A percentile compares a stretch with the other conserved stretches of the same genome.
phyloP scores from a whole-genome alignment of 2,888 invertebrate species.

The Eustalomyia histrio region DNA sequence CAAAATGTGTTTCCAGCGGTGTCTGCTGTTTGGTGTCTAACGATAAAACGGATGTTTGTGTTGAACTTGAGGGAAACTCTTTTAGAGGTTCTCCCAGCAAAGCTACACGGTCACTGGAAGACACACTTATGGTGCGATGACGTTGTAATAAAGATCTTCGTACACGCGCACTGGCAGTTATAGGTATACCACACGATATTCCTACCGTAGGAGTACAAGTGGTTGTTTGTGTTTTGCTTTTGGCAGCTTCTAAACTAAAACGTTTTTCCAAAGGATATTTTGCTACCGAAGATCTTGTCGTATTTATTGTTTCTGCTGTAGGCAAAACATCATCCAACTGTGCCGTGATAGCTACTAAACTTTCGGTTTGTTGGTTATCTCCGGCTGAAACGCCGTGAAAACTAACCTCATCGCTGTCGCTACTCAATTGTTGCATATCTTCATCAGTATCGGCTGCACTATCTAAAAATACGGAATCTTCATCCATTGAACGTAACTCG shows the following conservation, averaged over 20 bases:
- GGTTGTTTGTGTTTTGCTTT: conserved; percentile 34
- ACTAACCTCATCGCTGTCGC: conserved; percentile 86
- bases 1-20: conserved; percentile 77
- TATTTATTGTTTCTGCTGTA: neutral
- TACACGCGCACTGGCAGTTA: conserved; percentile 67
- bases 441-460: conserved; percentile 88
- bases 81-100: conserved; percentile 71
- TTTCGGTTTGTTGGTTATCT: conserved; percentile 51
- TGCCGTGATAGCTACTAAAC: conserved; percentile 26
- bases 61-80: conserved; percentile 68
- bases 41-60: conserved; percentile 66
- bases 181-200: conserved; percentile 34
- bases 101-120: conserved; percentile 73
- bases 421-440: conserved; percentile 90
- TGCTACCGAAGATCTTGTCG: conserved; percentile 7
- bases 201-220: conserved; percentile 51
- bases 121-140: conserved; percentile 76
- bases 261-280: conserved; percentile 69
- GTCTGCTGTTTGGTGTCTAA: conserved; percentile 62
- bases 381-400: conserved; percentile 67
- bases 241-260: conserved; percentile 69
- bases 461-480: conserved; percentile 90
- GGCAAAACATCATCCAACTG: conserved; percentile 27
- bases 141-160: conserved; percentile 74
- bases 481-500: conserved; percentile 87